Base-by-base conservation (phyloP, 2,797 vertebrate species). In the Tiaroga cobitis region DNA sequence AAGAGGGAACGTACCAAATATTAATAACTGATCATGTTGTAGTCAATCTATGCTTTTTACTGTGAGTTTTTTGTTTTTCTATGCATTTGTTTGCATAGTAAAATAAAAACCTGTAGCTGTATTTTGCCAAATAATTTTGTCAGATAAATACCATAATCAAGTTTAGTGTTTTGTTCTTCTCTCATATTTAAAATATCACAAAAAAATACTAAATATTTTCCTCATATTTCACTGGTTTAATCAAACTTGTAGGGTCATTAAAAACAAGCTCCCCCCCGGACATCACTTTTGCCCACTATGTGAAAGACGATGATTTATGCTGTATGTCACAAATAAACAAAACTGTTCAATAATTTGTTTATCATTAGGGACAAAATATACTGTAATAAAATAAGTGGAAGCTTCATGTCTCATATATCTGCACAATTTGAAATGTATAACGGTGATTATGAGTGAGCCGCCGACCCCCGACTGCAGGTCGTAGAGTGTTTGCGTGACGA, bases 401-500 rank as follows among this genome's bases (percentile, higher is more conserved):
- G 51, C n/a, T 61, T 61, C 11, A n/a, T 61, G 24, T 24, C 56
- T 3, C 54, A 59, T n/a, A 59, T 59, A 10, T 59, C 21, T 24
- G 21, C 21, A 24, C 21, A 56, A 24, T 56, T 24, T 10, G 8
- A n/a, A n/a, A n/a, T 11, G 26, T 2, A 7, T 16, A 63, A 29
- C 26, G 1, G 2, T 65, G 63, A 67, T 9, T 3, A 29, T 9
- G 61, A 37, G 32, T 9, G n/a, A 6, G 24, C 15, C n/a, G 32
- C 11, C 19, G 92, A 99, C 98, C 93, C 97, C 97, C 84, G 98
- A 97, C 86, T 95, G 94, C 49, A 97, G 95, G 93, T 99, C 97
- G 51, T 95, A 97, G 18, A 99, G 97, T 0, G 98, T 99, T 92
- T 99, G 98, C 2, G 98, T 99, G 94, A 99, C 94, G 82, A 97